Percentiles rank a stretch among this genome's conserved stretches.
Evolutionary conservation across 2,113 vertebrate genomes (phyloP).

Genomic region (Chlamydotis undulata): DNA sequence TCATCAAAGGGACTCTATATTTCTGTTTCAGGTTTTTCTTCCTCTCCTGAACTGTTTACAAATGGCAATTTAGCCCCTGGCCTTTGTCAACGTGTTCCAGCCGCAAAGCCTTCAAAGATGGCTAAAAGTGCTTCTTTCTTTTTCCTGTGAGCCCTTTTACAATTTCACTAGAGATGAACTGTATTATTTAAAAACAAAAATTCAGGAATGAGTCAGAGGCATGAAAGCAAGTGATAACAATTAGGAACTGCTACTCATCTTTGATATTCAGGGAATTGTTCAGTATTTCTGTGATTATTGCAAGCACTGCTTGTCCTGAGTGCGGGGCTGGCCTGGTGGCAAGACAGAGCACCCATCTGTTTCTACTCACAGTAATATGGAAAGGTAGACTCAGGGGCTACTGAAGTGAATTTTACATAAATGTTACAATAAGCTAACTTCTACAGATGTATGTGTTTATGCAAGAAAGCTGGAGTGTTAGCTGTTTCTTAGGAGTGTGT

Average conservation of each 20-base stretch:
- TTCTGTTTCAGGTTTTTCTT: background rate
- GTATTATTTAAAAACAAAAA: background rate
- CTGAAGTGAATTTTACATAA: background rate
- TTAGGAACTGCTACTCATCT: background rate
- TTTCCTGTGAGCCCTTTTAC: background rate
- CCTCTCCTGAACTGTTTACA: background rate
- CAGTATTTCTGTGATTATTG: background rate
- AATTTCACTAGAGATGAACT: background rate
- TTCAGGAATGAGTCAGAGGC: background rate
- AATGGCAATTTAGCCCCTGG: background rate
- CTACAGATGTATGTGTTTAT: background rate
- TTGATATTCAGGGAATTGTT: background rate
- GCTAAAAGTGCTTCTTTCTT: background rate
- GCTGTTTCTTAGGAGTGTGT: rapidly evolving
- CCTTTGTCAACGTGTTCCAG: background rate
- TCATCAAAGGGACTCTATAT: background rate
- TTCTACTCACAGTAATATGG: background rate
- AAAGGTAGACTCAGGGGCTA: background rate
- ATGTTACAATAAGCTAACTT: background rate
- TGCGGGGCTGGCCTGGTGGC: background rate
- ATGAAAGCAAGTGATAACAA: background rate
- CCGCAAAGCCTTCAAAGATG: background rate
- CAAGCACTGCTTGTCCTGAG: background rate
- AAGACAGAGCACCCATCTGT: background rate
- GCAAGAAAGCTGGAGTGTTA: background rate